phyloP scores from a whole-genome alignment of 2,113 vertebrate species.

The Phaethon lepturus region DNA sequence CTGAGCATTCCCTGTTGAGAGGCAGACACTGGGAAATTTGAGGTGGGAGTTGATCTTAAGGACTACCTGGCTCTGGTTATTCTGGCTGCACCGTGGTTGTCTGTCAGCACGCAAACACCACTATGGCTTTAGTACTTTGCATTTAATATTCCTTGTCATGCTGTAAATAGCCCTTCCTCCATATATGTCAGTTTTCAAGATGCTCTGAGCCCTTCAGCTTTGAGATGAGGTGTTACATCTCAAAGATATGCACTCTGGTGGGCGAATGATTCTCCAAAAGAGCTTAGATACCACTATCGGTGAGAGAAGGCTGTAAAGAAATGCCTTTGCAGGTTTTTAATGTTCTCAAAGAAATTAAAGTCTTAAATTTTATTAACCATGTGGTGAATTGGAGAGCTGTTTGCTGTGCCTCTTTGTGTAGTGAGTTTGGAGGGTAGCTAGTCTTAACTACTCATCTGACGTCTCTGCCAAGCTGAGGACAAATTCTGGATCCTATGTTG shows the following conservation, averaged over 20 bases:
- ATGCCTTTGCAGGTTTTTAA: background rate
- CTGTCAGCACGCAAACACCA: background rate
- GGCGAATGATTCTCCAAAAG: background rate
- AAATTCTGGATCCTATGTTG: background rate
- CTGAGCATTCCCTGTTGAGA: fast-evolving
- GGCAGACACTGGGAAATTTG: background rate
- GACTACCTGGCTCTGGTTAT: background rate
- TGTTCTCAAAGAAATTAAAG: background rate
- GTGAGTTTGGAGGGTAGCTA: background rate
- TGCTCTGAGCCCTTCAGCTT: background rate
- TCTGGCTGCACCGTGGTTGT: background rate
- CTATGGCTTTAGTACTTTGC: background rate
- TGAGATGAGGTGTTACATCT: background rate
- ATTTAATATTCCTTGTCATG: background rate
- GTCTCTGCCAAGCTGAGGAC: background rate
- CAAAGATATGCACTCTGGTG: background rate
- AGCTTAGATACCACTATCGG: background rate
- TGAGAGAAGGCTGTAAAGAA: background rate
- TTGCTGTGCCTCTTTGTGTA: background rate
- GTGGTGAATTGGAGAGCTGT: background rate
- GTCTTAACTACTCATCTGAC: background rate
- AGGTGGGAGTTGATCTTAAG: background rate
- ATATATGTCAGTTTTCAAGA: background rate
- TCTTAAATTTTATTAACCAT: background rate
- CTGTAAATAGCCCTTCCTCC: background rate